Percentiles rank a stretch among this genome's conserved stretches.
Evolutionary conservation across 1,140 invertebrate genomes (phyloP).

Genomic region (Formica exsecta): DNA sequence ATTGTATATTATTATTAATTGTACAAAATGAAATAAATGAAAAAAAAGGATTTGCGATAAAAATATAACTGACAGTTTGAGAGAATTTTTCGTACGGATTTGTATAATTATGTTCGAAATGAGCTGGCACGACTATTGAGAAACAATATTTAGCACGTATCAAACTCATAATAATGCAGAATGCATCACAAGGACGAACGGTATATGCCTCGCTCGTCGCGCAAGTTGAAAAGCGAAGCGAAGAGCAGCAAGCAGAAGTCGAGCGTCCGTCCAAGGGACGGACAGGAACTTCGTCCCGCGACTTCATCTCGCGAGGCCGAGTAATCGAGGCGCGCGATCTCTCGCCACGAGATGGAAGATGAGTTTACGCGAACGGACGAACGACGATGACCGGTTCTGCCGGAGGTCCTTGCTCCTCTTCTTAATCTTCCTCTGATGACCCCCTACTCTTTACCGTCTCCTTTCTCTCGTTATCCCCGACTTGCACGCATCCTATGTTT

Average conservation of each 20-base stretch:
- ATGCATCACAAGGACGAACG: background rate
- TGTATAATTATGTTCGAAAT: background rate
- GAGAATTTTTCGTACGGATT: background rate
- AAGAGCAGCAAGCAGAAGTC: background rate
- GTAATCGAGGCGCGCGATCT: constrained; percentile 64
- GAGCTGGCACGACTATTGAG: background rate
- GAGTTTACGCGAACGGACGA: constrained; percentile 71
- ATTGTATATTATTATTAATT: constrained; percentile 7
- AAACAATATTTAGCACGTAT: background rate
- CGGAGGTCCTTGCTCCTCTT: constrained; percentile 76
- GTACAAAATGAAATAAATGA: background rate
- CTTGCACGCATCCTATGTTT: constrained; percentile 50
- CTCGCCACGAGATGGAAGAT: constrained; percentile 58
- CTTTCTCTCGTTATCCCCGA: constrained; percentile 48
- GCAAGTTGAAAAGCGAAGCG: constrained; percentile 24
- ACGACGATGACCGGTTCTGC: constrained; percentile 76
- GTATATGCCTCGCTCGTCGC: background rate
- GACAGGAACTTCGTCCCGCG: constrained; percentile 19
- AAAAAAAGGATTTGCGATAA: background rate
- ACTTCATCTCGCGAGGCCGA: constrained; percentile 39
- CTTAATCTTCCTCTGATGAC: constrained; percentile 76
- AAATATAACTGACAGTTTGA: background rate
- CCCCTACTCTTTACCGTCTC: constrained; percentile 50
- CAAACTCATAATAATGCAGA: constrained; percentile 17
- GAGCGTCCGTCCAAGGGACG: background rate